Conservation (phyloP, 23 tunicate species). For the Trididemnum clinides region DNA sequence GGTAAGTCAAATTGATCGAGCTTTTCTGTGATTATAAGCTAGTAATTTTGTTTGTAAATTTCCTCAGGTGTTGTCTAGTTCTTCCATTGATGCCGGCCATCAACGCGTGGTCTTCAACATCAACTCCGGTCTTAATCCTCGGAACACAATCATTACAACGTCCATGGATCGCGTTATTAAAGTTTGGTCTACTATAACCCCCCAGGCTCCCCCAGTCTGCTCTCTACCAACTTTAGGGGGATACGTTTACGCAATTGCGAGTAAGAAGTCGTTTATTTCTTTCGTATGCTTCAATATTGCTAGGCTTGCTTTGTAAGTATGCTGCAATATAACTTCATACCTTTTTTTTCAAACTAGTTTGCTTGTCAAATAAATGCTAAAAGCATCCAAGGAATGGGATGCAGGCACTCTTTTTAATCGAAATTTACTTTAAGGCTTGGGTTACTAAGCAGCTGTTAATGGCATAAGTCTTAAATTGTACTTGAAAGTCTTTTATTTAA, state of each 20-base stretch:
- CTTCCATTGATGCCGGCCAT: conserved; percentile 64
- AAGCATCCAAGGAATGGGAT: too few species aligned
- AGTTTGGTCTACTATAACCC: conserved; percentile 62
- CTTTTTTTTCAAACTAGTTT: too few species aligned
- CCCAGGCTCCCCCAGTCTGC: conserved; percentile 61
- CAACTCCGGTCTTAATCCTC: conserved; percentile 16
- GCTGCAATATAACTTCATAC: too few species aligned
- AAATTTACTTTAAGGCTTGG: too few species aligned
- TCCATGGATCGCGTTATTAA: conserved; percentile 89
- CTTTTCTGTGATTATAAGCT: too few species aligned
- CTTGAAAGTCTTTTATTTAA: too few species aligned
- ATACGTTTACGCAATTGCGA: conserved; percentile 60
- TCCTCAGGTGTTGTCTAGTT: conserved; percentile 46
- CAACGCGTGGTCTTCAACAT: conserved; percentile 85
- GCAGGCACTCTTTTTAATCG: too few species aligned
- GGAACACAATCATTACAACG: conserved; percentile 64
- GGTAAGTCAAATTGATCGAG: too few species aligned
- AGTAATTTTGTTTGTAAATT: not conserved
- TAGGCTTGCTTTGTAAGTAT: not conserved
- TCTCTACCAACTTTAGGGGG: conserved; percentile 82
- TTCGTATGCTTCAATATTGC: not conserved
- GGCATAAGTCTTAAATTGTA: too few species aligned
- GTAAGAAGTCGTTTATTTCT: conserved; percentile 14
- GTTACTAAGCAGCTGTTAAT: too few species aligned
- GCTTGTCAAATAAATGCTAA: too few species aligned